Base-by-base conservation (phyloP, 1,140 invertebrate genomes). In the Anastrepha obliqua region DNA sequence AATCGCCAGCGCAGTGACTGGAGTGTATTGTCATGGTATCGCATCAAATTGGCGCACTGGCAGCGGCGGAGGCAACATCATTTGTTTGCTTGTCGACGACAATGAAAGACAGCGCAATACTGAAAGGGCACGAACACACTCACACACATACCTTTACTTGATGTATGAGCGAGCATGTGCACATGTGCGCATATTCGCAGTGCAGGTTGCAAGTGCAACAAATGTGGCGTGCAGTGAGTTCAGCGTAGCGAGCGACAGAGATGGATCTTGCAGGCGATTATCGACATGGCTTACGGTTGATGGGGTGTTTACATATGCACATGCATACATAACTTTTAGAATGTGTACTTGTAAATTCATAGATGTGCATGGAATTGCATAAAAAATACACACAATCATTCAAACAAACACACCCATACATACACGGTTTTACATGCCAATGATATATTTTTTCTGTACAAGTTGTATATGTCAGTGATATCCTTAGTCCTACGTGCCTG, bases 241-340 rank as follows among this genome's bases (percentile, higher is more conserved):
- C 74, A 81, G 39, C 15, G 67, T 74, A 55, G 74, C 74, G n/a
- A 55, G 74, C 74, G 74, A 81, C 74, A 81, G 47, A 81, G 74
- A 81, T 81, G 74, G 74, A 55, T 81, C 51, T 81, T 81, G 74
- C 74, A 81, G 74, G 74, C 74, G 74, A 81, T 81, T 81, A 81
- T 81, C 74, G 74, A 81, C 74, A 81, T 81, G 74, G 74, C 74
- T 81, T 81, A 81, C 20, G 42, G 74, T 55, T 55, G 47, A 81
- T 81, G 74, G 47, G 9, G 39, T 29, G 17, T 11, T 55, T 81
- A 81, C 74, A 81, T 58, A 8, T n/a, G 47, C 6, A 74, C 15
- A 17, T 13, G 44, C 67, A 70, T 9, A 20, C 62, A 1, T 9
- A 55, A 55, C 6, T 55, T 55, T 55, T 55, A 55, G 6, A 8